These are phyloP conservation scores for Phaonia tiefii DNA, from an alignment of 2,888 invertebrate genomes.

Conservation along the genomic window DNA sequence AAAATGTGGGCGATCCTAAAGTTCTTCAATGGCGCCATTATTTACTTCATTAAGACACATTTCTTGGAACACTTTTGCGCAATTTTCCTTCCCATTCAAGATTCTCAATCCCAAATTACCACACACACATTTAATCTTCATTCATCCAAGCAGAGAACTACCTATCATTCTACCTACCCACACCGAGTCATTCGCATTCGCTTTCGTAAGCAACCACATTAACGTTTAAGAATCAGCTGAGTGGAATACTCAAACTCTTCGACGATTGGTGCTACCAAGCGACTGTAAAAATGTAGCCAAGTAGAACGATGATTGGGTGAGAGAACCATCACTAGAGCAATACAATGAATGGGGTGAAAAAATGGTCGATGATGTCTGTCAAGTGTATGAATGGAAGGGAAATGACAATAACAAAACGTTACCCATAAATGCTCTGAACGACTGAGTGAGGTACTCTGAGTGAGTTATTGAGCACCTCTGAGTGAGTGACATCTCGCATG, in stretches of 20 bases:
- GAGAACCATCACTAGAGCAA: constrained; percentile 20
- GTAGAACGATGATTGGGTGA: constrained; percentile 57
- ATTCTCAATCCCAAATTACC: not conserved
- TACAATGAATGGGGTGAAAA: constrained; percentile 35
- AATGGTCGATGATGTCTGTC: constrained; percentile 45
- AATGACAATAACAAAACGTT: constrained; percentile 32
- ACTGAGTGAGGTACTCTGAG: not conserved
- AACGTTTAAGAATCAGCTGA: not conserved
- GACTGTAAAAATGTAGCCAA: no score
- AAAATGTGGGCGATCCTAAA: not conserved
- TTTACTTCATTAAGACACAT: constrained; percentile 23
- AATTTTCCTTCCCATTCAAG: constrained; percentile 37
- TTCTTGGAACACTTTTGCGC: constrained; percentile 48
- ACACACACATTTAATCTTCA: not conserved
- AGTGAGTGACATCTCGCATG: not conserved
- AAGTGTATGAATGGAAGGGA: not conserved
- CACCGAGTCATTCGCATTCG: constrained; percentile 12
- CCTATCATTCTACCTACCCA: not conserved
- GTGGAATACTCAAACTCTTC: constrained; percentile 39
- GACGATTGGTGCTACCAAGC: constrained; percentile 53
- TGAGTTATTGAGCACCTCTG: no score
- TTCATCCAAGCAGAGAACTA: not conserved
- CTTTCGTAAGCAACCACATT: no score
- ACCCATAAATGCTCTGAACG: not conserved
- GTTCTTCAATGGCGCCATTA: constrained; percentile 41